Evolutionary conservation across 2,888 invertebrate genomes (phyloP).

Genomic region (Girardia tigrina): DNA sequence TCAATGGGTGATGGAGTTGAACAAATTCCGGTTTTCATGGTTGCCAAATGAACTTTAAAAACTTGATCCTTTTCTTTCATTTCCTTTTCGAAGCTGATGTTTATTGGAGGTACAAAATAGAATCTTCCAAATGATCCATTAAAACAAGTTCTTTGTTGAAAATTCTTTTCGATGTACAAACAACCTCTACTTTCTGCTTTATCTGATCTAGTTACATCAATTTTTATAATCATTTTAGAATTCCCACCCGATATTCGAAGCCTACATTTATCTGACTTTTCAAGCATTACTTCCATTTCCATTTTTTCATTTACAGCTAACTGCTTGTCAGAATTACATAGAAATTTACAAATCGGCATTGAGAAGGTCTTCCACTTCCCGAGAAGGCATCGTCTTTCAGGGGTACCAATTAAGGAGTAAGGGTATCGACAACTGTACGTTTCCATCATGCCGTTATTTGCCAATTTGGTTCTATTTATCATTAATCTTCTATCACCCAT

Average conservation of each 20-base stretch:
- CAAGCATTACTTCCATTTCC: neutral
- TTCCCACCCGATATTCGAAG: neutral
- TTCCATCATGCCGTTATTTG: neutral
- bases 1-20: neutral
- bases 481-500: neutral
- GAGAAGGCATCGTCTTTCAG: neutral
- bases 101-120: neutral
- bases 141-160: neutral
- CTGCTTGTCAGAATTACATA: neutral
- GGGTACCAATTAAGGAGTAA: neutral
- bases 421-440: neutral
- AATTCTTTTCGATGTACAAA: neutral
- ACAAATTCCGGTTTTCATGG: neutral
- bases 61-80: neutral
- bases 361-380: neutral
- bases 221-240: neutral
- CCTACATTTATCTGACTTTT: neutral
- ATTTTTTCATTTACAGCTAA: neutral
- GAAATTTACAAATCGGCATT: neutral
- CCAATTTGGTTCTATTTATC: neutral
- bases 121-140: neutral
- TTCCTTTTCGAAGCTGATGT: neutral
- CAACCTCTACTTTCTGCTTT: neutral
- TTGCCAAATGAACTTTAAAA: neutral
- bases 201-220: neutral